phyloP scores from a whole-genome alignment of 2,888 invertebrate genomes.

The Crematogaster levior region DNA sequence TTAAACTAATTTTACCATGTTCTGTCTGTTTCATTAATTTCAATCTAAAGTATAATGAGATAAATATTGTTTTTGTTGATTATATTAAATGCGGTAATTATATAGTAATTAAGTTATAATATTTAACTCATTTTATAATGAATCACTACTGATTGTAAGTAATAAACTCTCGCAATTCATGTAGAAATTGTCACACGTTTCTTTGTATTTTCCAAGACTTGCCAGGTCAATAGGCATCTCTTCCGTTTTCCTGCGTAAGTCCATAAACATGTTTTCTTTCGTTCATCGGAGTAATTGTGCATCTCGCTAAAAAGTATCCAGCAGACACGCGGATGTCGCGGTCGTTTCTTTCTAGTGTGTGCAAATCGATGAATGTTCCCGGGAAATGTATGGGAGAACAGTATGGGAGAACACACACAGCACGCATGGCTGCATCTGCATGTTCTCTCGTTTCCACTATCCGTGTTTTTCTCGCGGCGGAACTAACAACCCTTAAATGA shows the following conservation, averaged over 20 bases:
- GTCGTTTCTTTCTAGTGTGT: constrained; percentile 54
- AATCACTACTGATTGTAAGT: background rate
- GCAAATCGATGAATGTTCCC: constrained; percentile 56
- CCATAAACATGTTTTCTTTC: constrained; percentile 49
- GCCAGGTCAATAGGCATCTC: constrained; percentile 39
- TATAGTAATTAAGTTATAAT: background rate
- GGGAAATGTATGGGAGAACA: constrained; percentile 60
- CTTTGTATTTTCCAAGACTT: constrained; percentile 14
- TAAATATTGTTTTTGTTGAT: background rate
- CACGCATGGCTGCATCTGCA: constrained; percentile 64
- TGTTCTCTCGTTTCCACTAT: constrained; percentile 60
- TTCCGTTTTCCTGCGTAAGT: constrained; percentile 37
- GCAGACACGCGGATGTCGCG: constrained; percentile 50
- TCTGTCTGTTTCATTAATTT: background rate
- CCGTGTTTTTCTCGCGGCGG: constrained; percentile 68
- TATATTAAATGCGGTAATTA: background rate
- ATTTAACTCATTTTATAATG: background rate
- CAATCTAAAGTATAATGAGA: background rate
- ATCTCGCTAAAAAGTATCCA: constrained; percentile 46
- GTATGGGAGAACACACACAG: too few species aligned
- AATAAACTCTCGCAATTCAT: background rate
- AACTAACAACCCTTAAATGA: constrained; percentile 79
- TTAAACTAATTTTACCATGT: background rate
- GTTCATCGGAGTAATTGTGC: constrained; percentile 48
- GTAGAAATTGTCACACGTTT: constrained; percentile 20